Evolutionary conservation across 1,140 invertebrate species (phyloP).

Genomic region (Leptinotarsa undecemlineata): DNA sequence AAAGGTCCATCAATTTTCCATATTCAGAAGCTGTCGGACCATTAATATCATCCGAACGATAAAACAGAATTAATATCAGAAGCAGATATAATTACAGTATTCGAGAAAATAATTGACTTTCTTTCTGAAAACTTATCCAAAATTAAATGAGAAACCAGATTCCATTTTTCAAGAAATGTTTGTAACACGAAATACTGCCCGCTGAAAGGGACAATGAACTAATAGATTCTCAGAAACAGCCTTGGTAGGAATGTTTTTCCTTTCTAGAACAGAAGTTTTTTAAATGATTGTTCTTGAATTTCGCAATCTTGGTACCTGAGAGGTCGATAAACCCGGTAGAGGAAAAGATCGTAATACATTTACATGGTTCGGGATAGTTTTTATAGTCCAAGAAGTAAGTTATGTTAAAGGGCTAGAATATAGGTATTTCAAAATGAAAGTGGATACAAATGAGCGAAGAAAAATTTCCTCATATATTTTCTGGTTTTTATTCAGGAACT

Average conservation of each 20-base stretch:
- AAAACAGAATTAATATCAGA: constrained; percentile 14
- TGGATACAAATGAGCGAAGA: no score
- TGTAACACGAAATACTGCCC: constrained; percentile 20
- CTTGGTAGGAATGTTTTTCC: not conserved
- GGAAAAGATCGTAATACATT: constrained; percentile 4
- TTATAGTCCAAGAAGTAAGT: not conserved
- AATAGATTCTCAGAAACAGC: constrained; percentile 17
- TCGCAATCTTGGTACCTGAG: not conserved
- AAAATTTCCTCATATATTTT: no score
- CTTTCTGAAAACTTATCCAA: constrained; percentile 5
- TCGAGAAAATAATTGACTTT: not conserved
- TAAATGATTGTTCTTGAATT: constrained; percentile 2
- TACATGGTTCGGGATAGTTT: not conserved
- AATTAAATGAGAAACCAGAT: constrained; percentile 9
- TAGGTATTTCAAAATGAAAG: no score
- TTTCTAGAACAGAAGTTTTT: constrained; percentile 2
- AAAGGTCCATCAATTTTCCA: constrained; percentile 3
- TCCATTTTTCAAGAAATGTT: constrained; percentile 1
- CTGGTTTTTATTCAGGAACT: no score
- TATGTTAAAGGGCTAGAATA: not conserved
- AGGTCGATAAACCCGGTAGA: constrained; percentile 7
- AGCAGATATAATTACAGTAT: constrained; percentile 12
- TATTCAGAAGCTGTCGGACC: constrained; percentile 16
- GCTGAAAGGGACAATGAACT: constrained; percentile 22
- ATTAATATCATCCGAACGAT: constrained; percentile 5